Evolutionary conservation across 2,888 invertebrate genomes (phyloP).

Genomic region (Acanthosepion lycidas): DNA sequence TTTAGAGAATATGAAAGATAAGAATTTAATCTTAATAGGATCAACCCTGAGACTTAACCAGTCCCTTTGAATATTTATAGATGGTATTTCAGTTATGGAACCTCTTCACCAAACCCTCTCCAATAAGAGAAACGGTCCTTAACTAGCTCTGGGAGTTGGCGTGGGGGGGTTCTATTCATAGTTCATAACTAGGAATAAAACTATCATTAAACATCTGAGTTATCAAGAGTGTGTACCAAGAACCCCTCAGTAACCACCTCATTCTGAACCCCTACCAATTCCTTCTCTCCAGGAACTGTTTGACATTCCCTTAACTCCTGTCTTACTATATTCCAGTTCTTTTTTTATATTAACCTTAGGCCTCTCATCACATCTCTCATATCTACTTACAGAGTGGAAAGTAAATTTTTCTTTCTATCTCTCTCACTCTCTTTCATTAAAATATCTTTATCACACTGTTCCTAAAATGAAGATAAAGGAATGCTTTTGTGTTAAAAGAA

Average conservation of each 20-base stretch:
- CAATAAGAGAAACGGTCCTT: neutral
- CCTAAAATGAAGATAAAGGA: neutral
- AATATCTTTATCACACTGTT: neutral
- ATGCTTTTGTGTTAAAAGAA: conserved; percentile 24
- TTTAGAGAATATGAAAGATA: no score
- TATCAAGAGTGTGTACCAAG: neutral
- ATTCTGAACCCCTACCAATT: neutral
- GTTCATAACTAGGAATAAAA: conserved; percentile 10
- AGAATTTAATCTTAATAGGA: no score
- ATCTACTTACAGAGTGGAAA: neutral
- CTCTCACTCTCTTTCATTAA: neutral
- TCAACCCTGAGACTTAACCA: no score
- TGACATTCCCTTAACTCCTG: neutral
- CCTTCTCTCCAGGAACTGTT: neutral
- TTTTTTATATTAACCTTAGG: no score
- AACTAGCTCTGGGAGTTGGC: neutral
- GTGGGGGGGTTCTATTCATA: neutral
- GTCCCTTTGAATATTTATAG: no score
- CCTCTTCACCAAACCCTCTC: neutral
- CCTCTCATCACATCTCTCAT: neutral
- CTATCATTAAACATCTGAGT: neutral
- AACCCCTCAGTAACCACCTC: neutral
- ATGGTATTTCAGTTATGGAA: neutral
- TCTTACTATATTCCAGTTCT: neutral
- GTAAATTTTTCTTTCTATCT: neutral